Base-by-base conservation (phyloP, 2,888 invertebrate species). In the Mimas tiliae region DNA sequence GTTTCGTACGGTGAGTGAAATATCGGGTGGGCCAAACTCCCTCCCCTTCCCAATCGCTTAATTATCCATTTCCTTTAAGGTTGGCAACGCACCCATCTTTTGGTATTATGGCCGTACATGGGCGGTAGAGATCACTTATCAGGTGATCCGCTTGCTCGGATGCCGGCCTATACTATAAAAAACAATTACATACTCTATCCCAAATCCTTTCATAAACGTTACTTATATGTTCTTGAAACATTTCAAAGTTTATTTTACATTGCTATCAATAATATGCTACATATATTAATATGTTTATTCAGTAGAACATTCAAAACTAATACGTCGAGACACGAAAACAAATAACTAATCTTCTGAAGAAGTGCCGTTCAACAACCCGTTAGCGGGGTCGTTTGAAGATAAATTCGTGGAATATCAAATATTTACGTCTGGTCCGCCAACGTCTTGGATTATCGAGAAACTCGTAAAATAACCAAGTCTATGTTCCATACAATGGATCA, bases 401-500 rank as follows among this genome's bases (percentile, higher is more conserved):
- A 21, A 62, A 62, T n/a, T 58, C 42, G 48, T 33, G 33, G 33
- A 53, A 53, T 53, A 8, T n/a, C 12, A 53, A 53, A 53, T 53
- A 53, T 53, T 34, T 53, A 53, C 12, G 33, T n/a, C 34, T 34
- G 27, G n/a, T 19, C 27, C 14, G n/a, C 53, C 34, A 34, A 14
- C 53, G 53, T 53, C 53, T n/a, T 21, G 33, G n/a, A n/a, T 33
- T 27, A 53, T 53, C 34, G 34, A n/a, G 33, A 8, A 53, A 33
- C 33, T 53, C 53, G 53, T 53, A 68, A 68, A 68, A 51, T 58
- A 63, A 64, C 64, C 62, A 64, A 45, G 64, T 66, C 45, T 68
- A 68, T 66, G 67, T 67, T 67, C 52, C 68, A 52, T 63, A 63
- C 53, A 73, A 66, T 64, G 53, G 65, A 63, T 52, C 78, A 62